Percentiles rank a stretch among this genome's conserved stretches.
phyloP scores from a whole-genome alignment of 2,888 invertebrate genomes.

The Synergus itoensis region DNA sequence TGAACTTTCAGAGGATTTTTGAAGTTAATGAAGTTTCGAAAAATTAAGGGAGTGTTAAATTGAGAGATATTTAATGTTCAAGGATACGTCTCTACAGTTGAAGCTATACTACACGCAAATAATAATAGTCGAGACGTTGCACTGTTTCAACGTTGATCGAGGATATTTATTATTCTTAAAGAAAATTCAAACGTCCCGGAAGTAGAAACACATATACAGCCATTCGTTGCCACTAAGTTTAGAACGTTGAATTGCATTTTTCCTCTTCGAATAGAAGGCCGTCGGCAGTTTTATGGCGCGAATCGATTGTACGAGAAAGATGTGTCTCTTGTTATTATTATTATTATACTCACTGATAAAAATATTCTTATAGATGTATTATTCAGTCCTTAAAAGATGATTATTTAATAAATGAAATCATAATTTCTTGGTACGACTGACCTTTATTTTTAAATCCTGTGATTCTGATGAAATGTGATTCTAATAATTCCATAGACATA shows the following conservation, averaged over 20 bases:
- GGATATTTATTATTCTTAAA: slow-evolving; percentile 14
- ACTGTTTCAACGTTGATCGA: slow-evolving; percentile 9
- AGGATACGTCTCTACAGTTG: neutral
- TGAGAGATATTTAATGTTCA: neutral
- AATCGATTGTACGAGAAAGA: slow-evolving; percentile 11
- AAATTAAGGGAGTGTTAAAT: neutral
- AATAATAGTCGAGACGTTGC: slow-evolving; percentile 15
- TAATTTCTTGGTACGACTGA: slow-evolving; percentile 27
- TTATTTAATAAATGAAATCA: slow-evolving; percentile 30
- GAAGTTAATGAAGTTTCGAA: neutral
- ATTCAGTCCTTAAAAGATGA: slow-evolving; percentile 29
- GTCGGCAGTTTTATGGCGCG: slow-evolving; percentile 8
- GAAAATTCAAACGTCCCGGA: slow-evolving; percentile 21
- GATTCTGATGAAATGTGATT: neutral
- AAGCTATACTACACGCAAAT: slow-evolving; percentile 15
- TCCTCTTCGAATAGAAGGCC: slow-evolving; percentile 11
- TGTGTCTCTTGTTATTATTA: slow-evolving; percentile 29
- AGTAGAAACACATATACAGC: slow-evolving; percentile 20
- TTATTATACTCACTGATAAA: slow-evolving; percentile 17
- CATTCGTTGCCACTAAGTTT: slow-evolving; percentile 26
- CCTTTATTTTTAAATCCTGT: slow-evolving; percentile 6
- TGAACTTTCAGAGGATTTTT: neutral
- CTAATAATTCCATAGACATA: neutral
- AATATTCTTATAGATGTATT: slow-evolving; percentile 37
- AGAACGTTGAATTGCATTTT: slow-evolving; percentile 16